phyloP scores from a whole-genome alignment of 1,140 invertebrate genomes.

The Teleogryllus occipitalis region DNA sequence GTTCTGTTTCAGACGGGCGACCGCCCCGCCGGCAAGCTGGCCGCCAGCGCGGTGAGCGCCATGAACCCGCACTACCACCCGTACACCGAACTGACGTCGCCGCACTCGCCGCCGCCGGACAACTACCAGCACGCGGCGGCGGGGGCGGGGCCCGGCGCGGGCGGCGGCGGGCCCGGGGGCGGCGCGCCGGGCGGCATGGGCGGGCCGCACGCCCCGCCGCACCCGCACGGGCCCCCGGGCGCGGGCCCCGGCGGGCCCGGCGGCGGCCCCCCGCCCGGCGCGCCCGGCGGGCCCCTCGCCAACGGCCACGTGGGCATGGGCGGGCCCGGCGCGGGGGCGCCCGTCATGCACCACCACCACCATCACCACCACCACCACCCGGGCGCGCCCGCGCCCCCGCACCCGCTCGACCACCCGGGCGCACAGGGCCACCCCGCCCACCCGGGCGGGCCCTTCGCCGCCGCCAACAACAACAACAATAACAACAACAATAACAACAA shows the following conservation, averaged over 20 bases:
- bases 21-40: constrained; percentile 18
- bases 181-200: constrained; percentile 40
- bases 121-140: constrained; percentile 29
- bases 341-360: constrained; percentile 9
- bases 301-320: constrained; percentile 35
- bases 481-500: constrained; percentile 24
- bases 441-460: constrained; percentile 33
- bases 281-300: constrained; percentile 36
- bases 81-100: constrained; percentile 37
- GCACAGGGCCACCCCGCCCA: constrained; percentile 37
- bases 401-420: constrained; percentile 30
- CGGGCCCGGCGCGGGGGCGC: constrained; percentile 33
- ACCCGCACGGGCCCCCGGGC: constrained; percentile 36
- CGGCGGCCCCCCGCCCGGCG: constrained; percentile 24
- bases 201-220: constrained; percentile 35
- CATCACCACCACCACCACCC: constrained; percentile 28
- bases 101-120: constrained; percentile 40
- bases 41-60: constrained; percentile 30
- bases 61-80: constrained; percentile 43
- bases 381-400: constrained; percentile 31
- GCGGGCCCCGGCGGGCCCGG: constrained; percentile 33
- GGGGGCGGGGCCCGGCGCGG: constrained; percentile 41
- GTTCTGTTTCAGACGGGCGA: constrained; percentile 12
- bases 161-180: constrained; percentile 39
- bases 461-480: constrained; percentile 16